Percentiles rank a stretch among this genome's conserved stretches.
These are phyloP conservation scores for Urocyon cinereoargenteus DNA, from an alignment of 2,797 vertebrate genomes.

Conservation along the genomic window DNA sequence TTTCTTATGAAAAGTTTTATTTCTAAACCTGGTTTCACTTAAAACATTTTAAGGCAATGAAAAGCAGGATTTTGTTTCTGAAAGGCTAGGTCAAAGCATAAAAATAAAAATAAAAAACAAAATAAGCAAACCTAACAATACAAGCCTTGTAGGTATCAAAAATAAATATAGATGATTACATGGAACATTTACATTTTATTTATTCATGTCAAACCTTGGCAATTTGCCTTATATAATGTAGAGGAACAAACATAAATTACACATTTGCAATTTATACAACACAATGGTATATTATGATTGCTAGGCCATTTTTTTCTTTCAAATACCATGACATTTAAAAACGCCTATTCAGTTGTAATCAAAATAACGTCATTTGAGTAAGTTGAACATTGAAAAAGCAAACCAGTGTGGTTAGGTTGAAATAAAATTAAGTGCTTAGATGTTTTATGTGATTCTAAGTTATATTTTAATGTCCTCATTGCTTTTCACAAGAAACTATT, in stretches of 20 bases:
- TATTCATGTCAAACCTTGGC: constrained; percentile 53
- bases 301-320: constrained; percentile 36
- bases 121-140: constrained; percentile 38
- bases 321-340: constrained; percentile 82
- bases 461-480: not conserved
- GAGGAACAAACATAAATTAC: constrained; percentile 52
- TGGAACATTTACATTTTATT: constrained; percentile 50
- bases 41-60: not conserved
- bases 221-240: constrained; percentile 23
- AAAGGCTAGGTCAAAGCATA: not conserved
- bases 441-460: constrained; percentile 27
- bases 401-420: constrained; percentile 38
- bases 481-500: constrained; percentile 26
- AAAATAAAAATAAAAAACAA: constrained; percentile 36
- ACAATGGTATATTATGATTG: constrained; percentile 57
- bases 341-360: constrained; percentile 69
- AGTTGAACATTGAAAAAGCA: constrained; percentile 58
- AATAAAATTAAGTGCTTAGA: not conserved
- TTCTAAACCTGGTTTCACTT: not conserved
- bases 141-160: not conserved
- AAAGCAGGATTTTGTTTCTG: constrained; percentile 30
- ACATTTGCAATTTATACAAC: constrained; percentile 71
- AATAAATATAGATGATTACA: constrained; percentile 52
- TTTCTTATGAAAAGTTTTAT: not conserved
- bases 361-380: constrained; percentile 71